phyloP scores from a whole-genome alignment of 2,113 vertebrate genomes.

The Accipiter virgatus region DNA sequence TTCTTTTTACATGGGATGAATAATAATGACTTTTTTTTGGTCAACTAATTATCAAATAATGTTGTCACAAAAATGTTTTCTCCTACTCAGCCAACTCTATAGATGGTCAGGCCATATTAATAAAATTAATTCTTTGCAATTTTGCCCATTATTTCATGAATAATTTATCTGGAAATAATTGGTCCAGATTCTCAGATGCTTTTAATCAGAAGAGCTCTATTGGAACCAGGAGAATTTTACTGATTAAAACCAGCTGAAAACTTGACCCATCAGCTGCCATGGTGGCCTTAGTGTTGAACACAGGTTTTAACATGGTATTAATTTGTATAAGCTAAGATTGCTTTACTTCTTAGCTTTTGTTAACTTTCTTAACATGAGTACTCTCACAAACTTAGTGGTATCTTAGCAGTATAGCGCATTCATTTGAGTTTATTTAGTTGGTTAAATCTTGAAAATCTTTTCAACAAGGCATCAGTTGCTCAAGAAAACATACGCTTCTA shows the following conservation, averaged over 20 bases:
- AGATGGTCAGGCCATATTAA: constrained; percentile 4
- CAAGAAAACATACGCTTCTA: neutral
- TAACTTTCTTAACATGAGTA: neutral
- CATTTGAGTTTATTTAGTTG: neutral
- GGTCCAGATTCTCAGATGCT: constrained; percentile 13
- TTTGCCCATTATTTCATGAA: constrained; percentile 34
- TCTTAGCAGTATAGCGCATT: neutral
- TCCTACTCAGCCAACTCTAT: neutral
- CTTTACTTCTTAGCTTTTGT: neutral
- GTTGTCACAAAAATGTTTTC: neutral
- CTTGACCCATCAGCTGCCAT: neutral
- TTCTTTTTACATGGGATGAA: neutral
- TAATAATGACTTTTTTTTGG: neutral
- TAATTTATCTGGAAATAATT: constrained; percentile 54
- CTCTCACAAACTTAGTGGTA: neutral
- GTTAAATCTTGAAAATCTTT: neutral
- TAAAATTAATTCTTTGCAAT: constrained; percentile 38
- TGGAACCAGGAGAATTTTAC: neutral
- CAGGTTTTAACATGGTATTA: neutral
- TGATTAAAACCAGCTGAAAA: constrained; percentile 14
- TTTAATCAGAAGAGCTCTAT: constrained; percentile 40
- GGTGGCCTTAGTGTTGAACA: neutral
- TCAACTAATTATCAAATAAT: constrained; percentile 5
- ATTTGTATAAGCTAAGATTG: neutral
- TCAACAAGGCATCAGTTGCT: neutral